These are phyloP conservation scores for Portevinia maculata DNA, from an alignment of 2,888 invertebrate species.

Conservation along the genomic window DNA sequence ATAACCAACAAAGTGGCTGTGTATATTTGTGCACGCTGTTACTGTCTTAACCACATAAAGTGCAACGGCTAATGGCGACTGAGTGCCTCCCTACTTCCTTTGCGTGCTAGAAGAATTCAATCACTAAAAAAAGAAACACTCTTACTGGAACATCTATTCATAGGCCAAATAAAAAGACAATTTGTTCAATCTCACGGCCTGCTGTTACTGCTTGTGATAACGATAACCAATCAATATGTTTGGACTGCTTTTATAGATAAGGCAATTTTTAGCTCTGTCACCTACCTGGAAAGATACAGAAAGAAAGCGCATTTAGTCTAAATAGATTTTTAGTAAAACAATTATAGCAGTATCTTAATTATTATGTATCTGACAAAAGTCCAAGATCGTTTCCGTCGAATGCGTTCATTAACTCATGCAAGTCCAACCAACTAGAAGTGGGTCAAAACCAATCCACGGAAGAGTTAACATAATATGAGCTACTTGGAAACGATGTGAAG, in stretches of 20 bases:
- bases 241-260: conserved; percentile 46
- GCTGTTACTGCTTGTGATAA: conserved; percentile 54
- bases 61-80: conserved; percentile 23
- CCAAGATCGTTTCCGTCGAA: conserved; percentile 36
- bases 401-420: conserved; percentile 15
- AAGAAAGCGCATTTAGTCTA: conserved; percentile 13
- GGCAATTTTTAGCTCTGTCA: conserved; percentile 14
- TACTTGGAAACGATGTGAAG: conserved; percentile 42
- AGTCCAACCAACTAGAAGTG: conserved; percentile 45
- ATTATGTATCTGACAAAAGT: neutral
- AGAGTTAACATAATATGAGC: conserved; percentile 67
- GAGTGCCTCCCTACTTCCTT: neutral
- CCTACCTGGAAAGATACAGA: conserved; percentile 64
- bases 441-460: conserved; percentile 72
- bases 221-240: conserved; percentile 42
- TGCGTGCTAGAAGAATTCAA: neutral
- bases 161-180: conserved; percentile 21
- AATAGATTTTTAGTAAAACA: conserved; percentile 5
- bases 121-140: conserved; percentile 21
- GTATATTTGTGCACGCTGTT: conserved; percentile 1
- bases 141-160: conserved; percentile 40
- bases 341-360: neutral
- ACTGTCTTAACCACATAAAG: conserved; percentile 25
- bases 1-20: conserved; percentile 7
- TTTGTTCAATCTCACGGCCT: conserved; percentile 16